Evolutionary conservation across 2,797 vertebrate species (phyloP).

Genomic region (Halcyon leucocephala): DNA sequence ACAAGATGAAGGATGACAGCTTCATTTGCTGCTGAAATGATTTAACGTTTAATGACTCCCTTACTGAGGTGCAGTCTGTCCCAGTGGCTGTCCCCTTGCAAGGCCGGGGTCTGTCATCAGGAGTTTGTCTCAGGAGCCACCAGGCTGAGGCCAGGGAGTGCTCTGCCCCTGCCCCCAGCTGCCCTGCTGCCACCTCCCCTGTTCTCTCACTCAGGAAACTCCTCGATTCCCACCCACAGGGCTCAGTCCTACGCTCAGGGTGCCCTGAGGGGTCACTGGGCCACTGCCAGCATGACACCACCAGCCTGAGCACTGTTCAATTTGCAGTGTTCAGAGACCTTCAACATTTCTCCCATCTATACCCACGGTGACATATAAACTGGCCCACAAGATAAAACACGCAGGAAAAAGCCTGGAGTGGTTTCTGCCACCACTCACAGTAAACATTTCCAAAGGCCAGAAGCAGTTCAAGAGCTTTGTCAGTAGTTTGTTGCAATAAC

Average conservation of each 20-base stretch:
- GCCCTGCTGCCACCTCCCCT: too few relatives aligned
- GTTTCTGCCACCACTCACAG: fast-evolving
- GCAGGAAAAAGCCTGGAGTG: not conserved
- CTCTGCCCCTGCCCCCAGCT: not conserved
- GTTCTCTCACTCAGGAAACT: not conserved
- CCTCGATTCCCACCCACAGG: too few relatives aligned
- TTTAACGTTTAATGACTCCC: not conserved
- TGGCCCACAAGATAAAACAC: not conserved
- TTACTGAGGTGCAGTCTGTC: not conserved
- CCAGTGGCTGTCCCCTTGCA: not conserved
- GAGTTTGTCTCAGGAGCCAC: not conserved
- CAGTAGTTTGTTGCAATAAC: not conserved
- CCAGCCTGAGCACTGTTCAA: not conserved
- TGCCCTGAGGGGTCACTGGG: not conserved
- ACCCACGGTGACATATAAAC: fast-evolving
- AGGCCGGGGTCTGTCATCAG: not conserved
- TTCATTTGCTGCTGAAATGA: not conserved
- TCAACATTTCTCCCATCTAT: fast-evolving
- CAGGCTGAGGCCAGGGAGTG: not conserved
- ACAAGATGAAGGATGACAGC: not conserved
- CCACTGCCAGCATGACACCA: not conserved
- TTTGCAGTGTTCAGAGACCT: not conserved
- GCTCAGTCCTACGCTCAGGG: not conserved
- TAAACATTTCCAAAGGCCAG: not conserved
- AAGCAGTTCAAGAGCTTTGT: not conserved